Percentiles rank a stretch among this genome's conserved stretches.
phyloP scores from a whole-genome alignment of 2,888 invertebrate genomes.

The Erpobdella octoculata region DNA sequence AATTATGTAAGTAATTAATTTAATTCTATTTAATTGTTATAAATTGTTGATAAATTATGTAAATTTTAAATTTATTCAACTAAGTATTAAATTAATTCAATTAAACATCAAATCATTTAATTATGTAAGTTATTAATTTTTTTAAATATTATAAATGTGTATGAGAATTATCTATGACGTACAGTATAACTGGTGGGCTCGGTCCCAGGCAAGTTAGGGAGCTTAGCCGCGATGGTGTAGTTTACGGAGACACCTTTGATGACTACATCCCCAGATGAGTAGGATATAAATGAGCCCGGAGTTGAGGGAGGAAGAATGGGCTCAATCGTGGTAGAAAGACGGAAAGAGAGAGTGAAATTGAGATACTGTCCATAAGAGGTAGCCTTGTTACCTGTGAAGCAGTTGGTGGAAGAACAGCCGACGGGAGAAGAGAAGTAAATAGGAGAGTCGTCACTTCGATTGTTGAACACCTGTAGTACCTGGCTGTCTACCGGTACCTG shows the following conservation, averaged over 20 bases:
- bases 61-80: too few relatives aligned
- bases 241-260: slow-evolving; percentile 32
- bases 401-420: neutral
- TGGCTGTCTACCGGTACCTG: slow-evolving; percentile 13
- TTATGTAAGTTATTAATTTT: too few relatives aligned
- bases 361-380: slow-evolving; percentile 39
- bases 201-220: slow-evolving; percentile 28
- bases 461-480: slow-evolving; percentile 1
- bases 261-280: slow-evolving; percentile 37
- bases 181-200: slow-evolving; percentile 21
- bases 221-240: slow-evolving; percentile 33
- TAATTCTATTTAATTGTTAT: too few relatives aligned
- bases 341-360: slow-evolving; percentile 23
- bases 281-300: neutral
- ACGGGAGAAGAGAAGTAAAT: slow-evolving; percentile 9
- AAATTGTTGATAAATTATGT: too few relatives aligned
- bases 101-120: too few relatives aligned
- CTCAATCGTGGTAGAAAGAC: neutral
- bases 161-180: neutral
- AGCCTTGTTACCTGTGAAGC: slow-evolving; percentile 39
- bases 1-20: too few relatives aligned
- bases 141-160: neutral
- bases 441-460: neutral
- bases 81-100: too few relatives aligned
- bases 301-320: neutral